Base-by-base conservation (phyloP, 2,888 invertebrate species). In the Netelia melanura region DNA sequence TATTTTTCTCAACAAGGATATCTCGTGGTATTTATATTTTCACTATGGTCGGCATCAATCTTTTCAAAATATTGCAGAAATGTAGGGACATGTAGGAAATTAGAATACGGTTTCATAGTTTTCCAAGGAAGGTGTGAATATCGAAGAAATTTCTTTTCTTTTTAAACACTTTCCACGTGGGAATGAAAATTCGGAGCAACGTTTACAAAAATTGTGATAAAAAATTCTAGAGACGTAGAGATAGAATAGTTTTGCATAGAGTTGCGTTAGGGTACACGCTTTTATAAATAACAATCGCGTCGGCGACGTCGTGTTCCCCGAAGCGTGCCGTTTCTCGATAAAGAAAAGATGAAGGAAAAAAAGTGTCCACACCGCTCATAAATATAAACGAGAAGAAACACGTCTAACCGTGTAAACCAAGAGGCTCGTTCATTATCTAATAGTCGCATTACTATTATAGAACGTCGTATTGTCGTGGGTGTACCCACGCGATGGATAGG, bases 401-500 rank as follows among this genome's bases (percentile, higher is more conserved):
- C 14, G 38, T 23, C 25, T 25, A 62, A 70, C 43, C 14, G 30
- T 54, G 62, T 43, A 68, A 74, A 68, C 8, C 38, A 56, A 68
- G 61, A 44, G 54, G 17, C 10, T 25, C 17, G 68, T 44, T 74
- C 25, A 74, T 80, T 67, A 81, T 81, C 62, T 65, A 72, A 61
- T 30, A 65, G 1, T 58, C 25, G 11, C 52, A 54, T 77, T 21
- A 25, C 30, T 30, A 70, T 78, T 21, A 44, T 52, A 61, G 17
- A 6, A 52, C n/a, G 23, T 52, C 21, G 30, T 17, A 43, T 52
- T 0, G 17, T 58, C 43, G 48, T 52, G 61, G 21, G 56, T 58
- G 65, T 85, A 82, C 82, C 82, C 75, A 82, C 82, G 75, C 85
- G 71, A 79, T 71, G 17, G 75, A 67, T 65, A 48, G 38, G 38